phyloP scores from a whole-genome alignment of 2,797 vertebrate genomes.

The Tapera naevia region DNA sequence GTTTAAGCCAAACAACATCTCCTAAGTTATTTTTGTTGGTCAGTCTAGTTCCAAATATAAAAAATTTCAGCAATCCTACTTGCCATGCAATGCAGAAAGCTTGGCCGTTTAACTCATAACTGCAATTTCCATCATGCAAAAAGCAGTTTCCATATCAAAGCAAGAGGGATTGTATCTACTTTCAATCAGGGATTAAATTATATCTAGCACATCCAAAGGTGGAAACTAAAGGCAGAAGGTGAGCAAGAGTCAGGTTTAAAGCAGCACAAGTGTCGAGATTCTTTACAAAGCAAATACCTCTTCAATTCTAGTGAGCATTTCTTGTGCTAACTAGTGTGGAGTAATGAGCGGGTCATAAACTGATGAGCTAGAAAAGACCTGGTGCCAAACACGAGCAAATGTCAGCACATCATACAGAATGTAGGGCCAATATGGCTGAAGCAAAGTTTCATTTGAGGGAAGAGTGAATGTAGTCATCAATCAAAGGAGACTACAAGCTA shows the following conservation, averaged over 20 bases:
- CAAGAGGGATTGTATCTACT: background rate
- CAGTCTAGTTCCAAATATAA: background rate
- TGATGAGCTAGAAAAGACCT: background rate
- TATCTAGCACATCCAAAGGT: background rate
- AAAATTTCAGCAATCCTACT: background rate
- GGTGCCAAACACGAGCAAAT: background rate
- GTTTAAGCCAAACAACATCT: background rate
- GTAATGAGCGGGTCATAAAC: background rate
- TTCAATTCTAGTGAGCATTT: background rate
- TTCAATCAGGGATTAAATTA: background rate
- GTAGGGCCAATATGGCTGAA: background rate
- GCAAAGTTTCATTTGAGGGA: background rate
- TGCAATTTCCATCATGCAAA: background rate
- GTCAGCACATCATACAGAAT: background rate
- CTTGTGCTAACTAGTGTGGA: background rate
- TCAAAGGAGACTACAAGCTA: background rate
- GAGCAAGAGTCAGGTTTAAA: background rate
- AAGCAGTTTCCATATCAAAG: background rate
- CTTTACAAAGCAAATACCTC: background rate
- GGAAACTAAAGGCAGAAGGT: background rate
- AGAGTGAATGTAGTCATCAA: background rate
- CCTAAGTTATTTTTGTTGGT: background rate
- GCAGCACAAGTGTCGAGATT: background rate
- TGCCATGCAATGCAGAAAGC: background rate
- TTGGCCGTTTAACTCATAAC: background rate